Evolutionary conservation across 1,140 invertebrate genomes (phyloP).

Genomic region (Lycorma delicatula): DNA sequence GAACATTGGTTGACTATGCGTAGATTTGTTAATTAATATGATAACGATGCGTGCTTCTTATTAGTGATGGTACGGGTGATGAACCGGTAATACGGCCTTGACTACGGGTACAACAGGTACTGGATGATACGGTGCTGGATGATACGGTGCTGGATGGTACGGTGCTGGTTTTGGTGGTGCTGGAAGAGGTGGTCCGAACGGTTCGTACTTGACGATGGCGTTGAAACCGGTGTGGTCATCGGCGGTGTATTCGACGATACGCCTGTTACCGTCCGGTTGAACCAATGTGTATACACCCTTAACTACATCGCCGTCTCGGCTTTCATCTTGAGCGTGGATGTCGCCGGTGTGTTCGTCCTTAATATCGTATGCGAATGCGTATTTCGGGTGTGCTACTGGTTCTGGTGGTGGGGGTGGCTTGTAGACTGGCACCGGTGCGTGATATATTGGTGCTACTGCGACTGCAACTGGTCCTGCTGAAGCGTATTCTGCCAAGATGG

Average conservation of each 20-base stretch:
- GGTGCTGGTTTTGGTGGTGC: not conserved
- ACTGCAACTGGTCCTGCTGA: too few relatives aligned
- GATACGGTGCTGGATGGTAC: not conserved
- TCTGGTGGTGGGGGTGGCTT: not conserved
- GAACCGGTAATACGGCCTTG: not conserved
- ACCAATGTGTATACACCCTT: constrained; percentile 24
- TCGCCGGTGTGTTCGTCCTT: constrained; percentile 34
- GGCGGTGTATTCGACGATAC: constrained; percentile 32
- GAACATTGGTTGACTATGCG: too few relatives aligned
- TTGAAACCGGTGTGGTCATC: constrained; percentile 28
- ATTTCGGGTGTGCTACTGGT: not conserved
- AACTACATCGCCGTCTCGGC: constrained; percentile 23
- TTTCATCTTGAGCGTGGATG: constrained; percentile 33
- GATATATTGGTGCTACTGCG: not conserved
- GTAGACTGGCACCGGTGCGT: not conserved
- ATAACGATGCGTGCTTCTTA: too few relatives aligned
- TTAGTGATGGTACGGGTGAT: constrained; percentile 1
- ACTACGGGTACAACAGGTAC: not conserved
- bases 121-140: too few relatives aligned
- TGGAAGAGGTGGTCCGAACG: constrained; percentile 8
- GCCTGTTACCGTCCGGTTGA: constrained; percentile 29
- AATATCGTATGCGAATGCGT: constrained; percentile 14
- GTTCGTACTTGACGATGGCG: constrained; percentile 22
- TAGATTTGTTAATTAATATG: too few relatives aligned
- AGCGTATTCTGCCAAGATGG: too few relatives aligned